Base-by-base conservation (phyloP, 2,113 vertebrate species). In the Petrocephalus zakoni region DNA sequence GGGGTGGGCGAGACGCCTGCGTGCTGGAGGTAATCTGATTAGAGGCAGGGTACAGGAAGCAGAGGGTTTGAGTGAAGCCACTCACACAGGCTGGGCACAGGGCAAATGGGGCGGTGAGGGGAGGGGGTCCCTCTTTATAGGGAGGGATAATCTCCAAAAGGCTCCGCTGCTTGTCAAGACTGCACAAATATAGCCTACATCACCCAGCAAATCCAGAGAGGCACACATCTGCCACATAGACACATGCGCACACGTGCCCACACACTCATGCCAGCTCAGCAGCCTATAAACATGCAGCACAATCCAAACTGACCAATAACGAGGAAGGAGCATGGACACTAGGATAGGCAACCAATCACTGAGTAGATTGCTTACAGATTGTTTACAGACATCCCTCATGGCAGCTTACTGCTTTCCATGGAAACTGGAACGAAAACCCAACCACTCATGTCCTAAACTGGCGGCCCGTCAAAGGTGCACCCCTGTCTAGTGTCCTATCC, bases 11-110 rank as follows among this genome's bases (percentile, higher is more conserved):
- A 29, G 34, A 87, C 29, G 34, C 13, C 85, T 52, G 22, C n/a
- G 37, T n/a, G 86, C 37, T 10, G 22, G 22, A 19, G 55, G 7
- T 55, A 86, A 86, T 89, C 88, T 89, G 88, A 89, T 89, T 89
- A 86, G 10, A 47, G 17, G 53, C 55, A 17, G 58, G 19, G 68
- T 9, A 42, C 5, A 19, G 34, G 78, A 53, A 29, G 29, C 87
- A 42, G 53, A 17, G 49, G 25, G n/a, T 37, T 15, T 55, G 49
- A 37, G 88, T 85, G 78, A 58, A 61, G 64, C 64, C 42, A 82
- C 34, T 82, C 78, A 46, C 34, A 49, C 68, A 29, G 47, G 0
- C 11, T 0, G 61, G 25, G 21, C 82, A 15, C 46, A 85, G n/a
- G 49, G 61, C 61, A 68, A 42, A 42, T 42, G 42, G 42, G 42